Evolutionary conservation across 2,888 invertebrate species (phyloP), one percentile per base, ranked within the genome.

Genomic region (Slavum lentiscoides): DNA sequence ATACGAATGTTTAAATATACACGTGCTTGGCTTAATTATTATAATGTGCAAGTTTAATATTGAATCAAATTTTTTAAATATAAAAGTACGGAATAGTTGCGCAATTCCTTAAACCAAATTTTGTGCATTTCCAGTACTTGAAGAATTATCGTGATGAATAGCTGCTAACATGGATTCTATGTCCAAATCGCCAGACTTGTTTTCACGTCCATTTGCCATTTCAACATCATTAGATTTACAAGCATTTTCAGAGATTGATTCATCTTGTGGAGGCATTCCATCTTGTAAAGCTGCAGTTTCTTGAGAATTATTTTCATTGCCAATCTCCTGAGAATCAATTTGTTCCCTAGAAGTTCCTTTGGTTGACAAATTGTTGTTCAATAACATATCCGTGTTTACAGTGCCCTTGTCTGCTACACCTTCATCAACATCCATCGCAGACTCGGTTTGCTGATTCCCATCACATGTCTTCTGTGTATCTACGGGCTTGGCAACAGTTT

Each of bases 91-190:
- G 6, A 1, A 55, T 17, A 53, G 66, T 2, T 39, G 11, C 30
- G 30, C 4, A 49, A 49, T 11, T 11, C 49, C 9, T 43, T 61
- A 74, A 61, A 13, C 49, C 49, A 53, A 19, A 53, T 39, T 49
- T 75, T 76, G 61, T 30, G 39, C 2, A 53, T 82, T 59, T 3
- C 8, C 59, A 6, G 5, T n/a, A 30, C 43, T 23, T 4, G 43
- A 4, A 13, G 82, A 75, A 15, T 77, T 76, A 59, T 83, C 83
- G 23, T 83, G 82, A 76, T 83, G 83, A n/a, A 83, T 69, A 0
- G 83, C 83, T 0, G 83, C 83, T 13, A 83, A 76, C 83, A 83
- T 83, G 0, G 83, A 83, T 67, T 83, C 83, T 13, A 83, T 83
- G 62, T 83, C 83, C 4, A 83, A 58, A 13, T 70, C 74, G 0